Evolutionary conservation across 2,888 invertebrate genomes (phyloP).

Genomic region (Andricus quercusramuli): DNA sequence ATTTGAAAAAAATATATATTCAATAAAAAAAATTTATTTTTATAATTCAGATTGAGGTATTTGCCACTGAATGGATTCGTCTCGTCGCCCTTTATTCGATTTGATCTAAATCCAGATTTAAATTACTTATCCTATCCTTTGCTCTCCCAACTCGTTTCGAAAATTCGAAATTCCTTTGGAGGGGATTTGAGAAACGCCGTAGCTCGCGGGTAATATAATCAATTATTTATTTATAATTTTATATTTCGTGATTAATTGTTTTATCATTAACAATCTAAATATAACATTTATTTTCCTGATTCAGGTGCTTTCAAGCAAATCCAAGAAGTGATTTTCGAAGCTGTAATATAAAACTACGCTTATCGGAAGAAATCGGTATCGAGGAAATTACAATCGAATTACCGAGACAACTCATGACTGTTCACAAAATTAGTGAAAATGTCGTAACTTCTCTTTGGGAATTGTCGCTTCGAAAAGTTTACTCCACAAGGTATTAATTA

Average conservation of each 20-base stretch:
- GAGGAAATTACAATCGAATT: slow-evolving; percentile 62
- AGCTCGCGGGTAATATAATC: slow-evolving; percentile 60
- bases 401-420: slow-evolving; percentile 69
- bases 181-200: slow-evolving; percentile 54
- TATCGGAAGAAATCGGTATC: slow-evolving; percentile 50
- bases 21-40: no score
- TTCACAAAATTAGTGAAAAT: slow-evolving; percentile 63
- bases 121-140: slow-evolving; percentile 73
- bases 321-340: slow-evolving; percentile 26
- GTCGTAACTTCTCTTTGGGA: slow-evolving; percentile 67
- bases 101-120: slow-evolving; percentile 66
- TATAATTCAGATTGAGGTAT: slow-evolving; percentile 68
- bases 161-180: slow-evolving; percentile 45
- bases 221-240: no score
- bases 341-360: slow-evolving; percentile 58
- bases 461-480: slow-evolving; percentile 69
- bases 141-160: slow-evolving; percentile 64
- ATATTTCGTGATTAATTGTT: no score
- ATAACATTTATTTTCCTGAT: slow-evolving; percentile 44
- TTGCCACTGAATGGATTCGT: slow-evolving; percentile 72
- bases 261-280: no score
- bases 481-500: slow-evolving; percentile 48
- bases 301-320: slow-evolving; percentile 61
- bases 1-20: no score
- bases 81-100: slow-evolving; percentile 67